Conservation (phyloP, 1,140 invertebrate species). For the Danaus melanippus region DNA sequence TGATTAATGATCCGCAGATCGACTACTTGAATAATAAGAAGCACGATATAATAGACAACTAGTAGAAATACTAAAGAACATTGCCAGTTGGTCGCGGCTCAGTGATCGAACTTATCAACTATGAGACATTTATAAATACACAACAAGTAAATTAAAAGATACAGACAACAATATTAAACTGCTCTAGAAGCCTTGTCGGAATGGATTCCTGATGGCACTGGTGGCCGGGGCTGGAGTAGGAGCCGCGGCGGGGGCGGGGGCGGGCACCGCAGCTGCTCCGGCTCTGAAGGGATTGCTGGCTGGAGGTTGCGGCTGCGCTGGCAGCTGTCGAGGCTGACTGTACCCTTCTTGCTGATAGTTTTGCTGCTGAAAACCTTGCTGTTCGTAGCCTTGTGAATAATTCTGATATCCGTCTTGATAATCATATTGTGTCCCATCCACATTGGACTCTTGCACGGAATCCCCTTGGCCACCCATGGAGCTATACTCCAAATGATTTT, state of each 20-base stretch:
- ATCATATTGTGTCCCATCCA: slow-evolving; percentile 71
- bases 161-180: slow-evolving; percentile 61
- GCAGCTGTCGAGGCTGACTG: slow-evolving; percentile 55
- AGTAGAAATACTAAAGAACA: slow-evolving; percentile 47
- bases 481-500: slow-evolving; percentile 85
- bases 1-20: neutral
- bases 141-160: slow-evolving; percentile 67
- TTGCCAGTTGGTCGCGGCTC: slow-evolving; percentile 45
- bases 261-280: slow-evolving; percentile 37
- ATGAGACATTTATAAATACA: slow-evolving; percentile 67
- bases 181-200: slow-evolving; percentile 74
- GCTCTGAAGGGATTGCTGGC: slow-evolving; percentile 75
- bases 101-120: slow-evolving; percentile 66
- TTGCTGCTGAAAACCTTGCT: slow-evolving; percentile 55
- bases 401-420: slow-evolving; percentile 69
- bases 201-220: slow-evolving; percentile 68
- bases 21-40: slow-evolving; percentile 25
- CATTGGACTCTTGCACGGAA: slow-evolving; percentile 78
- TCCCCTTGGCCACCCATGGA: slow-evolving; percentile 68
- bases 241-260: slow-evolving; percentile 39
- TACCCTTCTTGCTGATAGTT: slow-evolving; percentile 68
- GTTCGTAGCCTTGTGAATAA: slow-evolving; percentile 67
- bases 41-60: slow-evolving; percentile 51
- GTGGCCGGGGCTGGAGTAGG: slow-evolving; percentile 35
- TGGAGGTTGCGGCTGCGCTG: slow-evolving; percentile 51